Evolutionary conservation across 2,888 invertebrate genomes (phyloP), one percentile per base, ranked within the genome.

Genomic region (Leucophora obtusa): DNA sequence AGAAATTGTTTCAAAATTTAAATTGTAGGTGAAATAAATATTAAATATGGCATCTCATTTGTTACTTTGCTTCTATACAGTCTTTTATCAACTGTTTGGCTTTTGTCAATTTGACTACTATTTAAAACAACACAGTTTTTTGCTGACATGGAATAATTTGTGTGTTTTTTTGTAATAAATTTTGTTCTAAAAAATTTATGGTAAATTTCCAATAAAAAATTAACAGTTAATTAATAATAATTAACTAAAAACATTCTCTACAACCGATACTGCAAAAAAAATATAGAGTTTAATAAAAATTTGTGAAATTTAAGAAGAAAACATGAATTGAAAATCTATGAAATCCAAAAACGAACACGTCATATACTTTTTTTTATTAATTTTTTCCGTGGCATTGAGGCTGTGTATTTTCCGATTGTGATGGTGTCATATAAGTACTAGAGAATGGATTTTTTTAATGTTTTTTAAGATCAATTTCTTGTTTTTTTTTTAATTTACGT

Each of bases 121-220:
- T 7, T 50, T 72, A 83, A 81, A 82, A 74, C 69, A 70, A 65
- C 62, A 17, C 80, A 79, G 82, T 56, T 28, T 9, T 63, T 83
- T 86, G 86, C 86, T 87, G 87, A 86, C 86, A 86, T 87, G 85
- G 86, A 86, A 85, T 84, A 84, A 85, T 84, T 84, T 83, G 83
- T 83, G 83, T 84, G 80, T 84, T 83, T 86, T 82, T 83, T 82
- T 84, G 83, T 83, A 79, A 81, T 77, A 83, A 84, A 83, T 83
- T 84, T 85, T 84, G 83, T 84, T 82, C 84, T 82, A 83, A 83
- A 81, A 83, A 85, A 82, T 82, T 85, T 84, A 83, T 85, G 86
- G 86, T 85, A 86, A 82, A 72, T 72, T 53, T 53, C 10, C 10
- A 38, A 66, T 54, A 35, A 65, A 69, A 43, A 58, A 1, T 0